Percentiles rank a stretch among this genome's conserved stretches.
phyloP scores from a whole-genome alignment of 1,140 invertebrate species.

The Zaprionus gabonicus region DNA sequence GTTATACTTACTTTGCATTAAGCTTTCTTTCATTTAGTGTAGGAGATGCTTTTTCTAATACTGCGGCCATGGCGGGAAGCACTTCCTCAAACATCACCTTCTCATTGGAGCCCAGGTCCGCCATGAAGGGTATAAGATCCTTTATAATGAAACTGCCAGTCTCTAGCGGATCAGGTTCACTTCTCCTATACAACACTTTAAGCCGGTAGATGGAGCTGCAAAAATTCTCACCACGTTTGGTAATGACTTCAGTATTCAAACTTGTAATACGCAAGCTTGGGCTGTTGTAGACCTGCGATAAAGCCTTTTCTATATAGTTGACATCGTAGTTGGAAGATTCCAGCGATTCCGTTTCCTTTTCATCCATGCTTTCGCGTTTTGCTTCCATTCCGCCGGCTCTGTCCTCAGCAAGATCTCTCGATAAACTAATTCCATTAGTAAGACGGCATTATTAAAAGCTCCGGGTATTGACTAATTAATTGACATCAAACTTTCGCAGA shows the following conservation, averaged over 20 bases:
- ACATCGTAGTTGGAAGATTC: conserved; percentile 10
- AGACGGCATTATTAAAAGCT: not conserved
- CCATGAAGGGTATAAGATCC: conserved; percentile 47
- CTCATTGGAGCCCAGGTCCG: conserved; percentile 64
- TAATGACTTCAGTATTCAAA: conserved; percentile 38
- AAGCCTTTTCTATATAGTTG: conserved; percentile 56
- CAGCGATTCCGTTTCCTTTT: not conserved
- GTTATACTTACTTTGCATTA: conserved; percentile 56
- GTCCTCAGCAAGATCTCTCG: not conserved
- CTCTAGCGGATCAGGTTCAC: conserved; percentile 28
- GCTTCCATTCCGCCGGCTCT: not conserved
- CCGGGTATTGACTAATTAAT: not conserved
- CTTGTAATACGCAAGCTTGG: conserved; percentile 49
- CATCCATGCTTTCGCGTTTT: conserved; percentile 18
- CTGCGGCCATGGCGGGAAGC: conserved; percentile 54
- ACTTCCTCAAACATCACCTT: conserved; percentile 56
- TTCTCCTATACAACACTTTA: conserved; percentile 44
- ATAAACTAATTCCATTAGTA: not conserved
- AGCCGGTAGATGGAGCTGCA: conserved; percentile 68
- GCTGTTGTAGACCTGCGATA: conserved; percentile 38
- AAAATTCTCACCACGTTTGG: conserved; percentile 65
- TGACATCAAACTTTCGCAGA: not conserved
- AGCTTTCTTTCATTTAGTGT: conserved; percentile 44
- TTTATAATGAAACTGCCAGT: conserved; percentile 58
- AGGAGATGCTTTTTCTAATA: conserved; percentile 22